These are phyloP conservation scores for Leptinotarsa peninsularis DNA, from an alignment of 2,888 invertebrate genomes.

Conservation along the genomic window DNA sequence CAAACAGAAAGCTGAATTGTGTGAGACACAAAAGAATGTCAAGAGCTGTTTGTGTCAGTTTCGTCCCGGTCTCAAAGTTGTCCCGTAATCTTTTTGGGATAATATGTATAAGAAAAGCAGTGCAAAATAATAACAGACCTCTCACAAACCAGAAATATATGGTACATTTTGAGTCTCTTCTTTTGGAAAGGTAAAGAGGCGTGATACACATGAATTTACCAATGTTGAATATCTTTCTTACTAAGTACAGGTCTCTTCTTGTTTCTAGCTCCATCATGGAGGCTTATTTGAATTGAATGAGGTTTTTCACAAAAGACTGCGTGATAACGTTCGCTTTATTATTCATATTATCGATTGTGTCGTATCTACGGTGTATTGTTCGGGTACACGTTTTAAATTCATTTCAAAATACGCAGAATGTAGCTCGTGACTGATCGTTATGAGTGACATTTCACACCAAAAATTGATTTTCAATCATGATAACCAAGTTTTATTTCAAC, in stretches of 20 bases:
- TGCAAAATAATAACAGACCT: neutral
- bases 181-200: neutral
- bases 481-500: too few relatives aligned
- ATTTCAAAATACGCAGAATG: too few relatives aligned
- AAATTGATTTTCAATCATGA: too few relatives aligned
- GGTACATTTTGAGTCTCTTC: neutral
- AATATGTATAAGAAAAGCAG: neutral
- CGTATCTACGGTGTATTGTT: too few relatives aligned
- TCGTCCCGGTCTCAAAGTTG: neutral
- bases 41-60: conserved; percentile 4
- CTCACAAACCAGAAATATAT: neutral
- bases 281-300: too few relatives aligned
- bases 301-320: neutral
- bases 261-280: too few relatives aligned
- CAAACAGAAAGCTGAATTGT: neutral
- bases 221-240: neutral
- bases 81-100: conserved; percentile 7
- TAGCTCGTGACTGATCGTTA: too few relatives aligned
- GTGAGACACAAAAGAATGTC: conserved; percentile 2
- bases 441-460: too few relatives aligned
- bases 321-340: too few relatives aligned
- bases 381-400: too few relatives aligned
- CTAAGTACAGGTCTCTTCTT: too few relatives aligned
- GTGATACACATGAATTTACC: neutral
- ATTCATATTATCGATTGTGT: too few relatives aligned